Conservation (phyloP, 2,113 vertebrate genomes). For the Sterrhoptilus dennistouni region DNA sequence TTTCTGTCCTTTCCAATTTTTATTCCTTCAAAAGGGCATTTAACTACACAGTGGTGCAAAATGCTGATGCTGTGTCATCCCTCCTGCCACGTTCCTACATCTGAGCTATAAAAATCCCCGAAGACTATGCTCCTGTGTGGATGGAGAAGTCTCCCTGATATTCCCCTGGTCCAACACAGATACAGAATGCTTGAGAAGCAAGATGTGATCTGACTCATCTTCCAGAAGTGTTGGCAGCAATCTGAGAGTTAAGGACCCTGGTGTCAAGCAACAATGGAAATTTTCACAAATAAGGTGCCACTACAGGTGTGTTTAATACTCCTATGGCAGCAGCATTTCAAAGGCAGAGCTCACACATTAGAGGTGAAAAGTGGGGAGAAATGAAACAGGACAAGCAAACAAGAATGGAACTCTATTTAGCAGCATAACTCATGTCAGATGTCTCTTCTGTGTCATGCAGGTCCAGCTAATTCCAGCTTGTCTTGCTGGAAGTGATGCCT, state of each 20-base stretch:
- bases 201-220: not conserved
- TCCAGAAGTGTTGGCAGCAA: not conserved
- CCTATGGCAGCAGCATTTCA: not conserved
- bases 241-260: not conserved
- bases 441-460: not conserved
- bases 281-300: not conserved
- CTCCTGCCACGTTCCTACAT: not conserved
- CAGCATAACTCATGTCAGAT: not conserved
- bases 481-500: not conserved
- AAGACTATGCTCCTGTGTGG: not conserved
- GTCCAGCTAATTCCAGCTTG: not conserved
- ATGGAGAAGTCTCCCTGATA: not conserved
- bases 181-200: not conserved
- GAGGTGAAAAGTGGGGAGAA: not conserved
- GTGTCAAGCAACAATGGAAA: not conserved
- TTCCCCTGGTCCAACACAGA: fast-evolving
- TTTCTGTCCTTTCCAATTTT: not conserved
- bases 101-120: not conserved
- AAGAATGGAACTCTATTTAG: not conserved
- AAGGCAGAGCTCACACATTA: not conserved
- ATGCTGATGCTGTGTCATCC: not conserved
- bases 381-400: not conserved
- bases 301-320: not conserved
- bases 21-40: not conserved
- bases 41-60: not conserved